These are phyloP conservation scores for Siderastrea radians DNA, from an alignment of 92 coral and sea anemone species.

Conservation along the genomic window DNA sequence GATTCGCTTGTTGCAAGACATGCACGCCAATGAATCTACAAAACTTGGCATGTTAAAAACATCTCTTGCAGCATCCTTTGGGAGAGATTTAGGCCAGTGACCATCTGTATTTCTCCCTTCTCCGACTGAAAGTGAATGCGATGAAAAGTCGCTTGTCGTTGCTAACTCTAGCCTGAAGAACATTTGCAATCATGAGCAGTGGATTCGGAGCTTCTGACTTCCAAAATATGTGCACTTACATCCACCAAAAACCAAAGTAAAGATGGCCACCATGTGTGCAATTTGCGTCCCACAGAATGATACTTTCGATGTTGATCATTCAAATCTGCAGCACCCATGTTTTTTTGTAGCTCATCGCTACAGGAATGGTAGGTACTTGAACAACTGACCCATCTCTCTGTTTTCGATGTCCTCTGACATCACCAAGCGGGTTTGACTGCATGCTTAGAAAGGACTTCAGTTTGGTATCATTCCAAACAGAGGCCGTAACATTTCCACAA, in stretches of 20 bases:
- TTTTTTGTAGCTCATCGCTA: conserved; percentile 31
- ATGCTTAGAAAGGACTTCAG: conserved; percentile 50
- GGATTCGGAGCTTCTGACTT: too few species aligned
- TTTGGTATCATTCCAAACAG: conserved; percentile 72
- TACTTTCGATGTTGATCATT: conserved; percentile 44
- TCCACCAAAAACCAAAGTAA: conserved; percentile 42
- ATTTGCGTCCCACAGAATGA: conserved; percentile 1
- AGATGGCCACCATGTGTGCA: conserved; percentile 46
- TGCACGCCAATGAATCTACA: too few species aligned
- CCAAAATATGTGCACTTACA: conserved; percentile 30
- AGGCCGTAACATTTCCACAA: conserved; percentile 28
- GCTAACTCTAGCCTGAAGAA: too few species aligned
- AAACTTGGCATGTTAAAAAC: too few species aligned
- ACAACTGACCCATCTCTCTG: conserved; percentile 24
- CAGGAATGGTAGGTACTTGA: conserved; percentile 28
- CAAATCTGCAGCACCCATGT: conserved; percentile 40
- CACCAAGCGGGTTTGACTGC: conserved; percentile 15
- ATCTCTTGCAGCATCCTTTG: too few species aligned
- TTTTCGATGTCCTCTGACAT: neutral
- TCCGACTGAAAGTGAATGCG: too few species aligned
- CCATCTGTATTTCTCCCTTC: too few species aligned
- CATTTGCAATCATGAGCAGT: too few species aligned
- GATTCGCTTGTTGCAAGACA: too few species aligned
- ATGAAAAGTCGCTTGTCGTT: too few species aligned
- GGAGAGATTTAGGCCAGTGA: too few species aligned